phyloP scores from a whole-genome alignment of 2,797 vertebrate species.

The Glyptemys insculpta region DNA sequence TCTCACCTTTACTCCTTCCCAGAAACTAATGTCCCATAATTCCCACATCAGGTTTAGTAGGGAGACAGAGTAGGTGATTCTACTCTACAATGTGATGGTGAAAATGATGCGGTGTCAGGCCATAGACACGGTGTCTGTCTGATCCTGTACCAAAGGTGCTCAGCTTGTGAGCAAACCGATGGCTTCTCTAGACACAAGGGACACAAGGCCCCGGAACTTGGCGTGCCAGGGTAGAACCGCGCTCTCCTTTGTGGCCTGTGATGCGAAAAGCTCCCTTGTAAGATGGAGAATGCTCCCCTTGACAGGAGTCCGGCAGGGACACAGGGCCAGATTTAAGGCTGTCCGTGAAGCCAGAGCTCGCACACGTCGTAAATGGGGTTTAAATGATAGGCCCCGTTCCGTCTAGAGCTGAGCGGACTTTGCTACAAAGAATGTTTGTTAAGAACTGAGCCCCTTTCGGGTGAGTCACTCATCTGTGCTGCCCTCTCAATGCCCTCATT shows the following conservation, averaged over 20 bases:
- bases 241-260: background rate
- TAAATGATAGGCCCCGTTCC: background rate
- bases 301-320: background rate
- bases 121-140: background rate
- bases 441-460: accelerated
- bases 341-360: background rate
- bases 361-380: accelerated
- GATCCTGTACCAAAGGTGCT: too few species aligned
- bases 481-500: accelerated
- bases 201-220: background rate
- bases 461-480: background rate
- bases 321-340: background rate
- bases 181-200: background rate
- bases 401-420: background rate
- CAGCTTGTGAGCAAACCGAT: background rate
- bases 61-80: background rate
- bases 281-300: background rate
- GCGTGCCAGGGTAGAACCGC: background rate
- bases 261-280: background rate
- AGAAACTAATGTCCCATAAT: background rate
- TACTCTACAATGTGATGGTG: background rate
- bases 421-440: background rate
- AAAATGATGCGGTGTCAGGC: background rate
- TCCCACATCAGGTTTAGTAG: background rate
- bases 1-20: background rate